These are phyloP conservation scores for Quadroppia sp. DNA, from an alignment of 2,888 invertebrate species.

Conservation along the genomic window DNA sequence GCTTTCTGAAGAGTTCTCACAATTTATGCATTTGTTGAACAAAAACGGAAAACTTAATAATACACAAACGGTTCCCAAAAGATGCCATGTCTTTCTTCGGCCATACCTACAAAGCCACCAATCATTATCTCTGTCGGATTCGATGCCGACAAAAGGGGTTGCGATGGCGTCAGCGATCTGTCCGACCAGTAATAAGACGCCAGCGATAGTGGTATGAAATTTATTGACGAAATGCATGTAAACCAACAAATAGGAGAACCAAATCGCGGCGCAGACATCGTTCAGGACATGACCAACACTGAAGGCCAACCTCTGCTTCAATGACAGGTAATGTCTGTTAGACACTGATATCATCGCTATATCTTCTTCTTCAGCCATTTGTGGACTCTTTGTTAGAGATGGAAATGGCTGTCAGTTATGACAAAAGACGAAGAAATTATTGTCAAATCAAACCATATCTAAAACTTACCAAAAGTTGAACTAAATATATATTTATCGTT, in stretches of 20 bases:
- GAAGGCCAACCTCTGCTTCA: slow-evolving; percentile 63
- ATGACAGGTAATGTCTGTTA: no score
- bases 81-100: slow-evolving; percentile 57
- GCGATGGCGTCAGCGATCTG: slow-evolving; percentile 77
- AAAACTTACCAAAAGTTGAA: no score
- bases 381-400: no score
- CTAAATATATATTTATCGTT: no score
- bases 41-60: slow-evolving; percentile 77
- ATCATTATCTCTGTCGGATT: slow-evolving; percentile 57
- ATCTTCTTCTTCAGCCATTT: no score
- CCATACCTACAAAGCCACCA: slow-evolving; percentile 52
- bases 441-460: no score
- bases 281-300: slow-evolving; percentile 81
- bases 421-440: no score
- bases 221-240: slow-evolving; percentile 37
- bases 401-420: no score
- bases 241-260: slow-evolving; percentile 45
- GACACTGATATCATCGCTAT: no score
- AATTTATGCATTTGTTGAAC: slow-evolving; percentile 70
- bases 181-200: slow-evolving; percentile 49
- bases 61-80: slow-evolving; percentile 69
- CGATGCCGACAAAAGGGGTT: slow-evolving; percentile 75
- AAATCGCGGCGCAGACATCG: slow-evolving; percentile 82
- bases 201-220: slow-evolving; percentile 45
- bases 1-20: slow-evolving; percentile 62